These are phyloP conservation scores for Frankliniella fusca DNA, from an alignment of 2,888 invertebrate species.

Conservation along the genomic window DNA sequence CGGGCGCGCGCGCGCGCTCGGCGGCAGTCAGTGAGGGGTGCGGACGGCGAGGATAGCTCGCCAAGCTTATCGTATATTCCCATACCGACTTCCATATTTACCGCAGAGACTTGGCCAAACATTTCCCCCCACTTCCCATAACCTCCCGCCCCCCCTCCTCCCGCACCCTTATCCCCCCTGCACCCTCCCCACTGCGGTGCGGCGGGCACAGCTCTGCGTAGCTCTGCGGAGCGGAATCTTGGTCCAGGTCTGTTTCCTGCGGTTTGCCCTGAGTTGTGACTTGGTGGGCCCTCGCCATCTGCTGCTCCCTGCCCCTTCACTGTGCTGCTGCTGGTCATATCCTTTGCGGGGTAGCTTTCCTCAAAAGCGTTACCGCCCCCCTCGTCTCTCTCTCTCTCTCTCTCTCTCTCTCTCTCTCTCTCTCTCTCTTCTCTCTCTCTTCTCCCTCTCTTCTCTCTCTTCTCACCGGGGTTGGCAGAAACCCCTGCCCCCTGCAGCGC, in stretches of 20 bases:
- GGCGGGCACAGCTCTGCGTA: background rate
- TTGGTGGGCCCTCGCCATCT: background rate
- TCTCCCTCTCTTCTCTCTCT: no score
- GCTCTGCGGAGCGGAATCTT: constrained; percentile 10
- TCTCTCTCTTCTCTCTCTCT: background rate
- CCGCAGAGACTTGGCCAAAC: constrained; percentile 24
- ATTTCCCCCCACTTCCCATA: background rate
- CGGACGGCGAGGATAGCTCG: background rate
- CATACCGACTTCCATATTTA: constrained; percentile 18
- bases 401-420: background rate
- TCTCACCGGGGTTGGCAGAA: no score
- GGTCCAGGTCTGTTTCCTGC: constrained; percentile 23
- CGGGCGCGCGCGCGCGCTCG: no score
- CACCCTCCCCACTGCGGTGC: background rate
- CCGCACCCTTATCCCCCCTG: background rate
- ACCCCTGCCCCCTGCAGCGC: no score
- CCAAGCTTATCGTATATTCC: constrained; percentile 6
- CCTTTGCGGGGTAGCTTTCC: constrained; percentile 16
- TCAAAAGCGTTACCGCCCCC: background rate
- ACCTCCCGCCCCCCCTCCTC: background rate
- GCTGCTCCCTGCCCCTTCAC: background rate
- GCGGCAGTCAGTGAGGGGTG: background rate
- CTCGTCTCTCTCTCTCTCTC: background rate
- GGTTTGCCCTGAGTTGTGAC: constrained; percentile 24
- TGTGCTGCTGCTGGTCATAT: background rate